A percentile compares a stretch with the other conserved stretches of the same genome.
These are phyloP conservation scores for Ceratothoa steindachneri DNA, from an alignment of 2,888 invertebrate species.

Conservation along the genomic window DNA sequence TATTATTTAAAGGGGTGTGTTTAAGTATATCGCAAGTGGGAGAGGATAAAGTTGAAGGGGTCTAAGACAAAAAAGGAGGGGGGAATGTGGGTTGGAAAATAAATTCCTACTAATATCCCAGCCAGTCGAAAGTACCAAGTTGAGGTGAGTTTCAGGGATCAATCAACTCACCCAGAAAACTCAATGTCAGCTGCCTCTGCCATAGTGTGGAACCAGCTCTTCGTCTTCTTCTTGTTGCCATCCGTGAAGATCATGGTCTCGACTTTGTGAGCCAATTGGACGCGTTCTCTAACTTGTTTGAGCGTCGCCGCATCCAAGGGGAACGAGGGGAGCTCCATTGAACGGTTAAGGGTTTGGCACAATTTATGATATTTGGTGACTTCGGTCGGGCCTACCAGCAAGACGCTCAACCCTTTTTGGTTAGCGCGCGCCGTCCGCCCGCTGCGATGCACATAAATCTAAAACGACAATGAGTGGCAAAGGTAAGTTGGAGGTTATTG, in stretches of 20 bases:
- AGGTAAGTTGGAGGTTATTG: background rate
- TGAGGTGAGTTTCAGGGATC: no score
- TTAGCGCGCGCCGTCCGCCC: slow-evolving; percentile 91
- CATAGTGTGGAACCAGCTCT: background rate
- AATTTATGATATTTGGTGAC: slow-evolving; percentile 72
- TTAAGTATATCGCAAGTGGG: no score
- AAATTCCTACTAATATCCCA: no score
- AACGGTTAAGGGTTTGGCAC: slow-evolving; percentile 35
- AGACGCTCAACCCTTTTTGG: slow-evolving; percentile 81
- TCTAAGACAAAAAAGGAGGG: no score
- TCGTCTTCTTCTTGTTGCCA: background rate
- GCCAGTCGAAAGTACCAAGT: no score
- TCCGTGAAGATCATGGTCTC: background rate
- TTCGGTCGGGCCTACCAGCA: slow-evolving; percentile 86
- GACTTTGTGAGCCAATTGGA: background rate
- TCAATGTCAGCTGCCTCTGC: background rate
- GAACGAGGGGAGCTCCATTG: background rate
- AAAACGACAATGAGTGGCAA: slow-evolving; percentile 49
- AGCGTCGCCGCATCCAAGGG: background rate
- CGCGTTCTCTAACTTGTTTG: background rate
- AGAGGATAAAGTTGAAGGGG: no score
- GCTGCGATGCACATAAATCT: slow-evolving; percentile 92
- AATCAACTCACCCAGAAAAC: background rate
- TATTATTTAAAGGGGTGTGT: no score
- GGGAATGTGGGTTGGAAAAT: no score